phyloP scores from a whole-genome alignment of 1,140 invertebrate genomes.

The Metopolophium dirhodum region DNA sequence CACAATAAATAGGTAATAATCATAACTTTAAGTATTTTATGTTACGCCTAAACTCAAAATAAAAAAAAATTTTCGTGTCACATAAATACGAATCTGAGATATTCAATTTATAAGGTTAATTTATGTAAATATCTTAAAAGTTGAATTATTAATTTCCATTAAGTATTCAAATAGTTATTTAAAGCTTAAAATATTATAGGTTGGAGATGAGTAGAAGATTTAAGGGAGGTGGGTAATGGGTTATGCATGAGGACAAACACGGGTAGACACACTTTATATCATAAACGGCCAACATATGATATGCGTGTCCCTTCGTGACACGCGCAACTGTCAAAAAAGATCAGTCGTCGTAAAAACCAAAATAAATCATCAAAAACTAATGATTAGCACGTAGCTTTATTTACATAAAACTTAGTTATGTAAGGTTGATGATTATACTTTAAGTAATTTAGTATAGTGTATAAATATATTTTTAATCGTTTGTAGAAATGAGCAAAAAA shows the following conservation, averaged over 20 bases:
- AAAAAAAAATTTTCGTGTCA: neutral
- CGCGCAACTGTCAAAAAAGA: neutral
- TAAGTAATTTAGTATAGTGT: neutral
- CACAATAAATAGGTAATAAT: neutral
- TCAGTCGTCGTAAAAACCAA: neutral
- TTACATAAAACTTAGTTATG: neutral
- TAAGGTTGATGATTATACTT: neutral
- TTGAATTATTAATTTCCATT: constrained; percentile 11
- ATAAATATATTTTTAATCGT: neutral
- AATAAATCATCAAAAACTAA: neutral
- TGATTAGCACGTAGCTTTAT: neutral
- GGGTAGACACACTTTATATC: neutral
- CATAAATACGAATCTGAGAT: neutral
- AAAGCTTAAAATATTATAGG: neutral
- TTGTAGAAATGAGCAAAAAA: neutral
- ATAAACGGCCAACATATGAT: neutral
- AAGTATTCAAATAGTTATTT: constrained; percentile 9
- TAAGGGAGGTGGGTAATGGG: neutral
- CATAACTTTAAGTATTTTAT: neutral
- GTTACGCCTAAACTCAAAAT: neutral
- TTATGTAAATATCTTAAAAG: constrained; percentile 19
- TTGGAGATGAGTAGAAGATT: neutral
- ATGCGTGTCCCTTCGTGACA: no score
- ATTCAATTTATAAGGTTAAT: neutral
- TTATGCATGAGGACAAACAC: neutral